Evolutionary conservation across 92 coral and sea anemone genomes (phyloP), one percentile per base, ranked within the genome.

Genomic region (Zoanthus sansibaricus): DNA sequence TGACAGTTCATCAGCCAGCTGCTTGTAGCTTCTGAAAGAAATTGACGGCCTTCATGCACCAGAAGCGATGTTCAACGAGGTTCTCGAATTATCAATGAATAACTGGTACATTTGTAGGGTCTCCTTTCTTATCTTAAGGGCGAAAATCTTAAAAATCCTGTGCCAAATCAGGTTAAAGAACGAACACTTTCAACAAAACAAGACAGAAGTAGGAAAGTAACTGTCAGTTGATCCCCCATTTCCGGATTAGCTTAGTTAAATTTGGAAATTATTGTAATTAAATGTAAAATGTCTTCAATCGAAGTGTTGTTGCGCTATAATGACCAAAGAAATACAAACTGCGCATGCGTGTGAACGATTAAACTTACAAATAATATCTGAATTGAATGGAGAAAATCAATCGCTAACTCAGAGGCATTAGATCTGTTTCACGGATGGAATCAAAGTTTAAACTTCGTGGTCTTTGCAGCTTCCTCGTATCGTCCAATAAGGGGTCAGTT

Each of bases 361-460:
- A 15, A 49, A 11, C 12, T 49, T 11, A 59, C 66, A 59, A 59
- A 59, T 6, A 12, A 58, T 58, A 17, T 58, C 17, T 5, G 6
- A 17, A 17, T 58, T 5, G 14, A 58, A 15, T 10, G 69, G 10
- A 62, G 30, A 7, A 17, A 62, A 2, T 62, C n/a, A n/a, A 18
- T 20, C n/a, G 69, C 10, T 62, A 62, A 17, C 69, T 62, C 30
- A 62, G n/a, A 17, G 20, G 30, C 69, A 18, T 17, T 66, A 66
- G 17, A 21, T 79, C 72, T 0, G 84, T 79, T 52, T 79, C 84
- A 47, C 7, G 72, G 5, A 62, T 30, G 51, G 55, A 33, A 44
- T 79, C 84, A 14, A 79, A 79, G 25, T 79, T 79, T 5, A 79
- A 66, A 79, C 84, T 79, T 80, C 85, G 66, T 1, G 75, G 85